Evolutionary conservation across 2,797 vertebrate species (phyloP), one percentile per base, ranked within the genome.

Genomic region (Chiroxiphia lanceolata): DNA sequence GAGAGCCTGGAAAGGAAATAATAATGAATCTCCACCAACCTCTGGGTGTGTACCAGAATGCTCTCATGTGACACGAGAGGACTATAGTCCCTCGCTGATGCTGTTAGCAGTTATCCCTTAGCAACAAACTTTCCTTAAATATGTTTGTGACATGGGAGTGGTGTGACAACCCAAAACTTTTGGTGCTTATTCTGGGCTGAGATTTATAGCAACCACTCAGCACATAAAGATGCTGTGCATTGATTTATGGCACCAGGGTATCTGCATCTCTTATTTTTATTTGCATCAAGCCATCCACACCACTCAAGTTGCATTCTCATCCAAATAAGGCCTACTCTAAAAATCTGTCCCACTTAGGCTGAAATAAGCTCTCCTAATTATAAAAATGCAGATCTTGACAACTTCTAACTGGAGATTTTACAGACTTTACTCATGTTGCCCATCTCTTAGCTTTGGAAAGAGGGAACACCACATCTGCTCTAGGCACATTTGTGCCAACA

Each of bases 141-240:
- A 42, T 18, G 6, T 94, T 60, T 89, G 38, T 64, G 83, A 93
- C 74, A 71, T 50, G 67, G 51, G 47, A 89, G 60, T 6, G 2
- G 5, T 83, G 68, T 81, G 90, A 96, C 75, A 95, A 69, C 60
- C 81, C 68, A 82, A 80, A 87, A 79, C 50, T 89, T 89, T 31
- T 40, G 40, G 38, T 92, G 78, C 38, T 81, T 92, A 40, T 93
- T 94, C 75, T 89, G 60, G 33, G 81, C 51, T 47, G 70, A 85
- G 92, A 95, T 93, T 95, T 97, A 95, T 79, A 88, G 78, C 83
- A 90, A 40, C 83, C 74, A 12, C 53, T 92, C 91, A 90, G 56
- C 65, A 33, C 57, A 18, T 57, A 69, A 84, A 93, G 94, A 89
- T 94, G 75, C 60, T 90, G 57, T 13, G 9, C 14, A 3, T 44